Base-by-base conservation (phyloP, 2,797 vertebrate genomes). In the Jordanella pulchra region DNA sequence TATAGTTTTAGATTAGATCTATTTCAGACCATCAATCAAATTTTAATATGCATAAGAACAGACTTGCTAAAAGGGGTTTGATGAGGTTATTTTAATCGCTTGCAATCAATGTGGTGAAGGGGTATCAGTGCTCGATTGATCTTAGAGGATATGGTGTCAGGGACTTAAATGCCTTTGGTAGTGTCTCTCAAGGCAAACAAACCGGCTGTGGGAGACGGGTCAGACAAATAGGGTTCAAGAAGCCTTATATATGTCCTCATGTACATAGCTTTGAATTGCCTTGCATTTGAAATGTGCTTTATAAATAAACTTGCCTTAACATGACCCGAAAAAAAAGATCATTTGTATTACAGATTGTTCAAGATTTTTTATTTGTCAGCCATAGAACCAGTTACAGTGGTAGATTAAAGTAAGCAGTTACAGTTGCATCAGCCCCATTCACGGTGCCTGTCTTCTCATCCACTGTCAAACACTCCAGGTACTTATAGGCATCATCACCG, bases 331-430 rank as follows among this genome's bases (percentile, higher is more conserved):
- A 77, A 88, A 88, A 56, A 77, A 54, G 32, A 86, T 42, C 47
- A 51, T 58, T 72, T 67, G 69, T 79, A 76, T 64, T 84, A 71
- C 75, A 86, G 85, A 91, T 90, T 90, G 86, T 91, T 93, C 86
- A 87, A 91, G 73, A 66, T 89, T 89, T 86, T 94, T 95, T 93
- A 94, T 95, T 95, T 86, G 88, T 86, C 88, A 84, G 80, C 92
- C 88, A 93, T 84, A 88, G 88, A 86, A 91, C 90, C 89, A 92
- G 93, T 91, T 94, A 95, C 93, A 95, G 86, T 87, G 85, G 87
- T 90, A 91, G 83, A 92, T 84, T 92, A 85, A n/a, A 93, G 90
- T 84, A 91, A 90, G 91, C 90, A 91, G 79, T 91, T 93, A 94
- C 93, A 95, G 87, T 89, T 87, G 80, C 83, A 77, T 86, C 89